These are phyloP conservation scores for Danaus melanippus DNA, from an alignment of 1,140 invertebrate species.

Conservation along the genomic window DNA sequence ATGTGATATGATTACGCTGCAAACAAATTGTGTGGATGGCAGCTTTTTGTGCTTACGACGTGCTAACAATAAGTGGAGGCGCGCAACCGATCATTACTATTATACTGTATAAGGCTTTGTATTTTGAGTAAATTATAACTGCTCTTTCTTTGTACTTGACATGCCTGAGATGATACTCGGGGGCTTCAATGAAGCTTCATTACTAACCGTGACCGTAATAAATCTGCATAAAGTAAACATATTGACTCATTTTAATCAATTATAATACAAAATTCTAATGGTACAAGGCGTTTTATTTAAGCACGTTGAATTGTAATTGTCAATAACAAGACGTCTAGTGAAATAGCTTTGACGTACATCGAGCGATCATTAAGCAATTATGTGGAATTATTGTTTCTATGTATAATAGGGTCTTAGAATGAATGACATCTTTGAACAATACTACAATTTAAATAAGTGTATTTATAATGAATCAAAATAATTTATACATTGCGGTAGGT, in stretches of 20 bases:
- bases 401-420: constrained; percentile 41
- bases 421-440: constrained; percentile 35
- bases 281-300: constrained; percentile 32
- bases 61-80: constrained; percentile 62
- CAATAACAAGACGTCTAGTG: constrained; percentile 35
- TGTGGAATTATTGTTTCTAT: constrained; percentile 48
- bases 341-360: constrained; percentile 40
- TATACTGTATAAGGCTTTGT: constrained; percentile 69
- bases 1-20: constrained; percentile 43
- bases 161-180: constrained; percentile 36
- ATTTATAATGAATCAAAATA: no score
- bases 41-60: constrained; percentile 60
- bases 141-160: constrained; percentile 56
- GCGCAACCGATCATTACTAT: constrained; percentile 68
- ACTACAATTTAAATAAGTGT: constrained; percentile 15
- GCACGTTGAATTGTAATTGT: constrained; percentile 33
- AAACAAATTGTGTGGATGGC: constrained; percentile 62
- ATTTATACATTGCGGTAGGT: neutral
- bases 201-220: constrained; percentile 61
- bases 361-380: constrained; percentile 63
- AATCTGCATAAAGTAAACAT: constrained; percentile 16
- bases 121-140: constrained; percentile 72
- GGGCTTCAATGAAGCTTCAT: constrained; percentile 55
- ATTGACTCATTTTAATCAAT: no score
- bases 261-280: neutral